Evolutionary conservation across 2,797 vertebrate genomes (phyloP).

Genomic region (Chloroceryle inda): DNA sequence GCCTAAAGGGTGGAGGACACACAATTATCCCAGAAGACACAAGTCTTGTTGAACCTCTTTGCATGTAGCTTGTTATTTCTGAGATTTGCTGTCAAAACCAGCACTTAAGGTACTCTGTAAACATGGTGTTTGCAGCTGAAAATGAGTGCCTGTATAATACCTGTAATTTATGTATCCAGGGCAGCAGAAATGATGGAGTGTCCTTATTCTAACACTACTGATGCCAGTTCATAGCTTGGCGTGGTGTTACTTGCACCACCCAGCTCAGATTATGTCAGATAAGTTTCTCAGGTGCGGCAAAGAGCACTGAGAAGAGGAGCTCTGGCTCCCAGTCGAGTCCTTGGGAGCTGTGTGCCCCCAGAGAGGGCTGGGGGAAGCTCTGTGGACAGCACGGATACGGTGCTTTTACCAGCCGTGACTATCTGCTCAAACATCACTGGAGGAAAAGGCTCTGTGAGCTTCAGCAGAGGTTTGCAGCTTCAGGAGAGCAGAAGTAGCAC

Average conservation of each 20-base stretch:
- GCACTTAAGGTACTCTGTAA: background rate
- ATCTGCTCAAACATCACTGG: background rate
- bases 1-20: background rate
- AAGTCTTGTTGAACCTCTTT: background rate
- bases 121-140: background rate
- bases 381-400: background rate
- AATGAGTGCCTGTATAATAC: background rate
- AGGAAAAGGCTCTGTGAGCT: background rate
- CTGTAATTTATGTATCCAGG: background rate
- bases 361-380: background rate
- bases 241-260: background rate
- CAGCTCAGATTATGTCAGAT: background rate
- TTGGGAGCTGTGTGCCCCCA: background rate
- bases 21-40: constrained; percentile 11
- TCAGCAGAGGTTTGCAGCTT: background rate
- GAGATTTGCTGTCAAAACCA: background rate
- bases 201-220: background rate
- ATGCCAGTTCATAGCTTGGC: background rate
- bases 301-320: background rate
- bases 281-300: background rate
- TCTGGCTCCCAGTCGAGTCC: background rate
- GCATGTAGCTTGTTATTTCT: background rate
- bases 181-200: background rate
- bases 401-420: background rate
- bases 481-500: background rate